Base-by-base conservation (phyloP, 2,888 invertebrate genomes). In the Eupithecia vulgata region DNA sequence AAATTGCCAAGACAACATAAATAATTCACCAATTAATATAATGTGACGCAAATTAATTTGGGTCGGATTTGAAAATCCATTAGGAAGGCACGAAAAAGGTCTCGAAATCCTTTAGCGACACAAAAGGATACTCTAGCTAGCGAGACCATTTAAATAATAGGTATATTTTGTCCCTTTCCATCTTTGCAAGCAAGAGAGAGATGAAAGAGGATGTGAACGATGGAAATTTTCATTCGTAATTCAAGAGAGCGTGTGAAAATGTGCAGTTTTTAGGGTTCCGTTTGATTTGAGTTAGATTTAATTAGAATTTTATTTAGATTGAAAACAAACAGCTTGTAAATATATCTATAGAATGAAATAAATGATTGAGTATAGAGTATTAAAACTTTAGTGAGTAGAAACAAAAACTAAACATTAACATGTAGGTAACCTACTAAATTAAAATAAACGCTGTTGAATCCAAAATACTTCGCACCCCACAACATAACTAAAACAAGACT, bases 241-340 rank as follows among this genome's bases (percentile, higher is more conserved):
- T 88, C 84, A 85, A 75, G 77, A 84, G 81, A 88, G 86, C 93
- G 94, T 94, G 94, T 91, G 94, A 94, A 94, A 91, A 84, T 82
- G 89, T 89, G 88, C 93, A 94, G 90, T 93, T 93, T 84, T 85
- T 84, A 80, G 80, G 74, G 75, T 72, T 78, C 78, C 65, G 59
- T 59, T 59, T 42, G 12, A 40, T 40, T 21, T 21, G 10, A 34
- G 37, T 35, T 61, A 17, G 61, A 34, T 34, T 59, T 25, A 7
- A 61, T 61, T 34, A 61, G 30, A 17, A 17, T n/a, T 64, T 35
- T 12, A 17, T 37, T 35, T 64, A 17, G 30, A 30, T 30, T 1
- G 30, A 3, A 30, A 30, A 30, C 2, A 30, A 30, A 4, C 4
- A 30, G 30, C 30, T 30, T 30, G n/a, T n/a, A n/a, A n/a, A n/a